These are phyloP conservation scores for Oenanthe oenanthe DNA, from an alignment of 2,113 vertebrate species.

Conservation along the genomic window DNA sequence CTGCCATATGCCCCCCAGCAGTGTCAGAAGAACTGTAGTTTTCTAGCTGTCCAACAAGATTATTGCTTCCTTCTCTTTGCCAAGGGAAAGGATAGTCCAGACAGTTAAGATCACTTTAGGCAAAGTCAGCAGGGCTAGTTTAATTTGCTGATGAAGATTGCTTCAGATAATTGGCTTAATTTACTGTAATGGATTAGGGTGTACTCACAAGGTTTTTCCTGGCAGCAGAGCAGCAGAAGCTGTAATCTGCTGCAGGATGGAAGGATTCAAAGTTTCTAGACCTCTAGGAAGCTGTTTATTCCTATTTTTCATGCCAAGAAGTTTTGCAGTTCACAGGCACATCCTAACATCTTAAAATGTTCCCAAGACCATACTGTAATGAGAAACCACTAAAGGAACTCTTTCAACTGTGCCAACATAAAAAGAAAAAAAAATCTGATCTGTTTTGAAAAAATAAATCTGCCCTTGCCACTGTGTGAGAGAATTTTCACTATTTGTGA, in stretches of 20 bases:
- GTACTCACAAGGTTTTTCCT: neutral
- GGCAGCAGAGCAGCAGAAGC: neutral
- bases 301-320: neutral
- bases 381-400: neutral
- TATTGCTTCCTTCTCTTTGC: neutral
- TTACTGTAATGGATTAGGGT: conserved; percentile 29
- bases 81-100: neutral
- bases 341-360: neutral
- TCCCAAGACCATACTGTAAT: neutral
- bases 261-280: neutral
- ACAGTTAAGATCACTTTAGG: neutral
- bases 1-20: neutral
- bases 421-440: neutral
- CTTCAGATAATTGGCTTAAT: conserved; percentile 13
- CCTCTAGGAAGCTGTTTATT: neutral
- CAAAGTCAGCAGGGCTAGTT: neutral
- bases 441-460: neutral
- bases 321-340: neutral
- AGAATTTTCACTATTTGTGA: neutral
- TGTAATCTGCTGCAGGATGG: neutral
- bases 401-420: neutral
- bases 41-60: neutral
- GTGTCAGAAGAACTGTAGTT: neutral
- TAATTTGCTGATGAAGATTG: neutral
- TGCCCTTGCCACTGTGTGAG: neutral